Evolutionary conservation across 2,113 vertebrate genomes (phyloP).

Genomic region (Ahaetulla prasina): DNA sequence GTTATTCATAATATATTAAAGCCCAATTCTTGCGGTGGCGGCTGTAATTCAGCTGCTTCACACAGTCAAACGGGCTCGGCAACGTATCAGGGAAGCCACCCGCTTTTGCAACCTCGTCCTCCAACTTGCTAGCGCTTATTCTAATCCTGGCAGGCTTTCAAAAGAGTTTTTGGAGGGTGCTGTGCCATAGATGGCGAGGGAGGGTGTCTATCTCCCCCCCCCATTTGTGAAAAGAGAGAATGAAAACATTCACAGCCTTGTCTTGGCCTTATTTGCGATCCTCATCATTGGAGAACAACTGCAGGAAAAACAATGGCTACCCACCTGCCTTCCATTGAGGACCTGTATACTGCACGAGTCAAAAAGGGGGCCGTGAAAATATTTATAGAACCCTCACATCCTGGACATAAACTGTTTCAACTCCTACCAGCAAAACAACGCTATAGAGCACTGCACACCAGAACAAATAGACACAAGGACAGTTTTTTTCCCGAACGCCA

Average conservation of each 20-base stretch:
- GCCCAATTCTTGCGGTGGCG: conserved; percentile 59
- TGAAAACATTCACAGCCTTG: conserved; percentile 36
- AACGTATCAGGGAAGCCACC: conserved; percentile 62
- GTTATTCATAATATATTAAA: conserved; percentile 71
- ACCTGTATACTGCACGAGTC: too few relatives aligned
- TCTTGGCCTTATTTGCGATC: background rate
- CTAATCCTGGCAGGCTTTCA: conserved; percentile 46
- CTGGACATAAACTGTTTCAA: too few relatives aligned
- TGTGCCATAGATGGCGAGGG: conserved; percentile 48
- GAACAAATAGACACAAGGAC: too few relatives aligned
- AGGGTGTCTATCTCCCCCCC: background rate
- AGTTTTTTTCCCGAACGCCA: too few relatives aligned
- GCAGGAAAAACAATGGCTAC: too few relatives aligned
- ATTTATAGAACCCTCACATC: too few relatives aligned
- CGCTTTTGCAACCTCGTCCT: conserved; percentile 51
- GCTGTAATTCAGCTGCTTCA: conserved; percentile 63
- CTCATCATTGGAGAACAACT: background rate
- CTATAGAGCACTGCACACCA: too few relatives aligned
- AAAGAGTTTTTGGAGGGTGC: conserved; percentile 31
- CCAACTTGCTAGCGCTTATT: conserved; percentile 49
- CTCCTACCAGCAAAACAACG: too few relatives aligned
- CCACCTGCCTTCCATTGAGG: too few relatives aligned
- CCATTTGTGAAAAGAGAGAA: conserved; percentile 40
- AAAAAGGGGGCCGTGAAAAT: too few relatives aligned
- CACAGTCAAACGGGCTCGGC: conserved; percentile 69